Conservation (phyloP, 2,113 vertebrate genomes). For the Microtus montanus region DNA sequence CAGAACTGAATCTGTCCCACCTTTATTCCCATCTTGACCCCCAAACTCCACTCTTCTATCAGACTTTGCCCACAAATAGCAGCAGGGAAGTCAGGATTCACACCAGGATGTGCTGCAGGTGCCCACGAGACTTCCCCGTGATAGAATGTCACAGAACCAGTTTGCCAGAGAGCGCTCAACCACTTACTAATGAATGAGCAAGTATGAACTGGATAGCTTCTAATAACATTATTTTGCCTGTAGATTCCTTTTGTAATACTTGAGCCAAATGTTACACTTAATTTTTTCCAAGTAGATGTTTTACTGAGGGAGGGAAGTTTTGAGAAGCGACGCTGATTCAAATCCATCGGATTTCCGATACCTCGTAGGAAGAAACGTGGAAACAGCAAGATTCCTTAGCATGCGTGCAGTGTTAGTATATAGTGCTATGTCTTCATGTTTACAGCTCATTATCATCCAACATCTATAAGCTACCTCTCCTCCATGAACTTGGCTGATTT, state of each 20-base stretch:
- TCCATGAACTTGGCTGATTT: background rate
- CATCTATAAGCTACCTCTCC: background rate
- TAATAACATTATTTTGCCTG: slow-evolving; percentile 30
- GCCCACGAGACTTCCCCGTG: background rate
- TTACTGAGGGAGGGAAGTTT: slow-evolving; percentile 31
- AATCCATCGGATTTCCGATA: background rate
- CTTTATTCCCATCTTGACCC: slow-evolving; percentile 1
- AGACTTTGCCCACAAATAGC: background rate
- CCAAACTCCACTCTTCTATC: background rate
- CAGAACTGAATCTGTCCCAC: background rate
- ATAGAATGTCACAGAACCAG: slow-evolving; percentile 65
- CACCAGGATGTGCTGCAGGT: background rate
- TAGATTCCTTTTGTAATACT: slow-evolving; percentile 44
- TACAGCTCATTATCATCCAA: background rate
- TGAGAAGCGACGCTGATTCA: background rate
- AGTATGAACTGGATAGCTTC: slow-evolving; percentile 43
- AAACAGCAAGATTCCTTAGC: background rate
- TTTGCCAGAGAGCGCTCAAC: background rate
- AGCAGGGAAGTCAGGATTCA: slow-evolving; percentile 46
- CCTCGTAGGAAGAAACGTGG: background rate
- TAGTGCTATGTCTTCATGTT: background rate
- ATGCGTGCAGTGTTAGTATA: background rate
- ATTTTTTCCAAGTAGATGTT: slow-evolving; percentile 30
- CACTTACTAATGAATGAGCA: slow-evolving; percentile 48
- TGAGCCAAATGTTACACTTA: background rate